Evolutionary conservation across 2,888 invertebrate species (phyloP), one percentile per base, ranked within the genome.

Genomic region (Cryptus armator): DNA sequence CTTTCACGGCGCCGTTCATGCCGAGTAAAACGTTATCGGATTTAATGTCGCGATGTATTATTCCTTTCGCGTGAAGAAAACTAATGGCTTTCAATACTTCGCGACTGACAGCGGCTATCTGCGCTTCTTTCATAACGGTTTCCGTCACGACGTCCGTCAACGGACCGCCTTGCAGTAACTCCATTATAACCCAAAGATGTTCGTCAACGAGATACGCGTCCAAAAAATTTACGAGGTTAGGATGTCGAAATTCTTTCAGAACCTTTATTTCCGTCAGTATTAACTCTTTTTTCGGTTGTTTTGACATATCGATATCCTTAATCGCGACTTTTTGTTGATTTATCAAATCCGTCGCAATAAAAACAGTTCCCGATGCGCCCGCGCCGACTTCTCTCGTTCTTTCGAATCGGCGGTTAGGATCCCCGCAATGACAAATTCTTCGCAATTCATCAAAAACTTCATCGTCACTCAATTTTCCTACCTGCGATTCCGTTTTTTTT

Each of bases 141-240:
- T 99, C 99, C 1, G 98, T 99, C 51, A 99, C 99, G 0, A 99
- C 99, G 92, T 99, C 99, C 0, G 99, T 99, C 67, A 99, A 94
- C 9, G 99, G 98, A 0, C 99, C 99, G 6, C 99, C 98, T 89
- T 98, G 98, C 83, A 99, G 95, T 78, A 98, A 96, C 94, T 99
- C 99, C 98, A 99, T 99, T 1, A 99, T 97, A 0, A 98, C 99
- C 99, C 99, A 99, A 6, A 99, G 95, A 92, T 99, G 98, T 80
- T 98, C 97, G 86, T 97, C 96, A 66, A 98, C 96, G n/a, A 99
- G 96, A 95, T 98, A 99, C 12, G 98, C 97, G 90, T 99, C 98
- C 7, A 99, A 95, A 94, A 98, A 99, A 94, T 99, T 99, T 0
- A 99, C 99, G 89, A 99, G 95, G 94, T 99, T 99, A 91, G 97